phyloP scores from a whole-genome alignment of 2,797 vertebrate species.

The Acipenser oxyrinchus region DNA sequence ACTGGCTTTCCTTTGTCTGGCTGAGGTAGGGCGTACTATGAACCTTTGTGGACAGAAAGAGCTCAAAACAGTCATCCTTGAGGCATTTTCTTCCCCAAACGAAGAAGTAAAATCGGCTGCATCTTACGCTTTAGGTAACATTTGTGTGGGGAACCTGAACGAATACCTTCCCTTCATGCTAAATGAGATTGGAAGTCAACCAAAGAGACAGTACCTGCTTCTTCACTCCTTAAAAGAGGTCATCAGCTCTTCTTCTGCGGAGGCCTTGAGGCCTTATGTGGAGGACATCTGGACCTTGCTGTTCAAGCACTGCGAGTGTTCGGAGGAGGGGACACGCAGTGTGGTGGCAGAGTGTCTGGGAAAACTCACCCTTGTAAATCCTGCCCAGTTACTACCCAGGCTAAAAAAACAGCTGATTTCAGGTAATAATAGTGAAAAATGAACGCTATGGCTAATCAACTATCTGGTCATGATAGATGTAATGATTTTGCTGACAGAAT shows the following conservation, averaged over 20 bases:
- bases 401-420: constrained; percentile 74
- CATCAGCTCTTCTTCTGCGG: constrained; percentile 66
- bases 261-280: constrained; percentile 65
- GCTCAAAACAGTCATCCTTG: constrained; percentile 74
- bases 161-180: constrained; percentile 85
- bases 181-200: constrained; percentile 74
- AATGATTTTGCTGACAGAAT: too few relatives aligned
- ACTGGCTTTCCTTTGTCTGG: constrained; percentile 78
- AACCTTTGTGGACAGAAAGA: constrained; percentile 72
- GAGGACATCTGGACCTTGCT: constrained; percentile 87
- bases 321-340: constrained; percentile 82
- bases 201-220: constrained; percentile 81
- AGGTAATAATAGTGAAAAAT: constrained; percentile 49
- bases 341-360: constrained; percentile 89
- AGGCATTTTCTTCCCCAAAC: constrained; percentile 73
- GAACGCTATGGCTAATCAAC: neutral
- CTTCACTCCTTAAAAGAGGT: constrained; percentile 85
- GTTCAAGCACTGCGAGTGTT: constrained; percentile 75
- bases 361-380: constrained; percentile 76
- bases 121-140: constrained; percentile 75
- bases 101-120: constrained; percentile 84
- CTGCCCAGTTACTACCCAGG: constrained; percentile 67
- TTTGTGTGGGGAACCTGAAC: constrained; percentile 71
- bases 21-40: constrained; percentile 74
- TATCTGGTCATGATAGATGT: neutral